These are phyloP conservation scores for Sebastes elongatus DNA, from an alignment of 2,797 vertebrate species.

Conservation along the genomic window DNA sequence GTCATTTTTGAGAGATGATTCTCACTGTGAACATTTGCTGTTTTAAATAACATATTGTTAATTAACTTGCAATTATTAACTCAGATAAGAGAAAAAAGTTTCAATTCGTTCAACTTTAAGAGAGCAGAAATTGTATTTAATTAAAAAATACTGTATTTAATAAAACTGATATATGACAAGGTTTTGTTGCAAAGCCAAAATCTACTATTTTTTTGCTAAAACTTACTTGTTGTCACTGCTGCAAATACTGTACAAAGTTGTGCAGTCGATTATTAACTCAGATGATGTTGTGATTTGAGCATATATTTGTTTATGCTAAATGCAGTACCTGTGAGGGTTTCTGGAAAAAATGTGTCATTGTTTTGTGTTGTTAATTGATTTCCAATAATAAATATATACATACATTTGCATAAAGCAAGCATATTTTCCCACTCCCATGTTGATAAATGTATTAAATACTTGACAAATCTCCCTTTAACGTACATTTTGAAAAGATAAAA, in stretches of 20 bases:
- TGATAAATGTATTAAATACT: too few relatives aligned
- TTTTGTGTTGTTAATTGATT: too few relatives aligned
- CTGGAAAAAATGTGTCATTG: too few relatives aligned
- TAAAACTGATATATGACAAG: not conserved
- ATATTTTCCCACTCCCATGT: too few relatives aligned
- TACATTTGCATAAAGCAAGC: too few relatives aligned
- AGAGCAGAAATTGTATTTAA: not conserved
- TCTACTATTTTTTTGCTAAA: not conserved
- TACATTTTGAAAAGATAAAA: too few relatives aligned
- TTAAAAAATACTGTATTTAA: not conserved
- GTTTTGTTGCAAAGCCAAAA: not conserved
- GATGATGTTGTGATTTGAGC: too few relatives aligned
- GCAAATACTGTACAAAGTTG: not conserved
- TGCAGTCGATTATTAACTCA: not conserved
- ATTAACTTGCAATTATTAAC: not conserved
- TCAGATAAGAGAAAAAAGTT: not conserved
- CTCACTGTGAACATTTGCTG: not conserved
- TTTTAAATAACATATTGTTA: not conserved
- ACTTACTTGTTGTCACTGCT: not conserved
- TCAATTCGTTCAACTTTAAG: not conserved
- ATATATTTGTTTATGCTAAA: too few relatives aligned
- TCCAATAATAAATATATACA: too few relatives aligned
- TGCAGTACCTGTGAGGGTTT: too few relatives aligned
- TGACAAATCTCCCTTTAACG: too few relatives aligned
- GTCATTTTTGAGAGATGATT: not conserved